Evolutionary conservation across 1,140 invertebrate genomes (phyloP).

Genomic region (Anastatus disparis): DNA sequence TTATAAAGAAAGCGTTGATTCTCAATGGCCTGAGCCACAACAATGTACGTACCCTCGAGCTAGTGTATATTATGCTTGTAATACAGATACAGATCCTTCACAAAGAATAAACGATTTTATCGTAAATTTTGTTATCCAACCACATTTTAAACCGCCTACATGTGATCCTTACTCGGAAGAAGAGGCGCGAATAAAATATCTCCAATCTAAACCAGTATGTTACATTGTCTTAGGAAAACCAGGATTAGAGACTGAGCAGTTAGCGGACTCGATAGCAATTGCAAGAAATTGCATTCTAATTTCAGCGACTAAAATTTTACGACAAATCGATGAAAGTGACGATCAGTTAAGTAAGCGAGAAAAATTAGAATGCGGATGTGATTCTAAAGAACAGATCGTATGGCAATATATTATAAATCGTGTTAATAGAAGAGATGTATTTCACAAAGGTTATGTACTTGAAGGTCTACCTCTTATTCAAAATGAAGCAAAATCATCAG

Average conservation of each 20-base stretch:
- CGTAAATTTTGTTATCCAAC: neutral
- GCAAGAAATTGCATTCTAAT: slow-evolving; percentile 69
- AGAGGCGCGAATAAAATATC: slow-evolving; percentile 65
- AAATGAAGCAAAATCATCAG: slow-evolving; percentile 48
- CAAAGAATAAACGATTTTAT: slow-evolving; percentile 43
- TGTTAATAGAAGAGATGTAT: slow-evolving; percentile 62
- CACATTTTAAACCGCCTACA: slow-evolving; percentile 32
- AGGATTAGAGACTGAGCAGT: slow-evolving; percentile 61
- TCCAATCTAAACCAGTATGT: slow-evolving; percentile 65
- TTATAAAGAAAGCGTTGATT: neutral
- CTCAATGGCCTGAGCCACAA: neutral
- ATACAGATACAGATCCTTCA: slow-evolving; percentile 59
- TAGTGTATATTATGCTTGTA: slow-evolving; percentile 59
- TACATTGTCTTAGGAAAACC: slow-evolving; percentile 72
- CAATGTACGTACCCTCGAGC: slow-evolving; percentile 53
- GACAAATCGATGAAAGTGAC: slow-evolving; percentile 48
- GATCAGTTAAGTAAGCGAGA: slow-evolving; percentile 65
- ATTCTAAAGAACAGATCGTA: slow-evolving; percentile 64
- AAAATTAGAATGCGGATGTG: slow-evolving; percentile 67
- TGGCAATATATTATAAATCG: slow-evolving; percentile 65
- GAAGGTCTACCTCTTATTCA: slow-evolving; percentile 70
- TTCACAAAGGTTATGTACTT: slow-evolving; percentile 71
- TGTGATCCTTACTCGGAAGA: slow-evolving; percentile 52
- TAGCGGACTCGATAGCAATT: slow-evolving; percentile 68
- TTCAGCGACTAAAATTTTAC: slow-evolving; percentile 55